phyloP scores from a whole-genome alignment of 30 jellyfish, hydroid and myxozoan species.

The Hydractinia echinata region DNA sequence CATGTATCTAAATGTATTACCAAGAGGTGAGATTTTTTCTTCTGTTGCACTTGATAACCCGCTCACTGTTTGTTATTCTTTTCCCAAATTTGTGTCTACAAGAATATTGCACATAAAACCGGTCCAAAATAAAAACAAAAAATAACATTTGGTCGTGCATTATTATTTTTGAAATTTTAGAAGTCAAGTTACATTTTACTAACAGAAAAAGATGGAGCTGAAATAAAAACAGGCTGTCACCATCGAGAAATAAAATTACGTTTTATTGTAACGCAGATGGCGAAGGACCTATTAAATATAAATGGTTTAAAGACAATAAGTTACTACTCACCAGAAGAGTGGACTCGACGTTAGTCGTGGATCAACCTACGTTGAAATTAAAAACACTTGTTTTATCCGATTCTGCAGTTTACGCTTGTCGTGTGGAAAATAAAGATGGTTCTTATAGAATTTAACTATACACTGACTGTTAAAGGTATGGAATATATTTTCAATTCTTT shows the following conservation, averaged over 20 bases:
- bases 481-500: not conserved
- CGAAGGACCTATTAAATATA: slow-evolving; percentile 50
- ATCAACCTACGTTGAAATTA: slow-evolving; percentile 37
- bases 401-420: slow-evolving; percentile 68
- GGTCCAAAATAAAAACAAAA: too few relatives aligned
- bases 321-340: slow-evolving; percentile 52
- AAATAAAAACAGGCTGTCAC: not conserved
- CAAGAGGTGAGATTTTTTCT: too few relatives aligned
- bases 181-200: not conserved
- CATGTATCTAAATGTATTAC: slow-evolving; percentile 47
- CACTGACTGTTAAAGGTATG: slow-evolving; percentile 52
- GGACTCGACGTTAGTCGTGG: slow-evolving; percentile 13
- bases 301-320: slow-evolving; percentile 68
- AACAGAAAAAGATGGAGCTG: not conserved
- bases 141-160: too few relatives aligned
- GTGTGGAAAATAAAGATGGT: slow-evolving; percentile 54
- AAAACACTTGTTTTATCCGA: slow-evolving; percentile 38
- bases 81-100: too few relatives aligned
- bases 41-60: too few relatives aligned
- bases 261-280: slow-evolving; percentile 64
- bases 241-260: slow-evolving; percentile 49
- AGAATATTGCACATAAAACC: too few relatives aligned
- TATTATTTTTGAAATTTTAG: too few relatives aligned
- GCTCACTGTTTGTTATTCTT: too few relatives aligned
- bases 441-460: slow-evolving; percentile 25